Conservation (phyloP, 2,888 invertebrate genomes). For the Caenorhabditis sp. region DNA sequence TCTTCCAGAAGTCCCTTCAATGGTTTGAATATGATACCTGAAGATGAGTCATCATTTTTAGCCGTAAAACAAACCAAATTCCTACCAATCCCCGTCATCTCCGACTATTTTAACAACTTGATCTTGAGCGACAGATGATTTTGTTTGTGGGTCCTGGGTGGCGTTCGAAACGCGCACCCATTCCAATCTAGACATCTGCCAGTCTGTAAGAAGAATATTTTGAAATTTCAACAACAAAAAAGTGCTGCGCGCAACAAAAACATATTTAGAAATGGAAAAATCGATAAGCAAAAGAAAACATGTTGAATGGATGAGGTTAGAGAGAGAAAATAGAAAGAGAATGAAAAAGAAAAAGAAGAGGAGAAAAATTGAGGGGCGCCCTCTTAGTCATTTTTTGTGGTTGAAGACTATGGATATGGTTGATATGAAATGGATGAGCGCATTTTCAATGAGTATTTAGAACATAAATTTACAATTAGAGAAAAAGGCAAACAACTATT, state of each 20-base stretch:
- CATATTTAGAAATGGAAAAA: background rate
- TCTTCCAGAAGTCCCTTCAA: constrained; percentile 19
- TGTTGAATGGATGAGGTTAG: constrained; percentile 1
- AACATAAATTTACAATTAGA: no score
- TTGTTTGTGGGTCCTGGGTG: constrained; percentile 26
- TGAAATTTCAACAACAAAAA: background rate
- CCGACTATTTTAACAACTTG: constrained; percentile 26
- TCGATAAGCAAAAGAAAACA: background rate
- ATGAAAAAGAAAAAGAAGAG: background rate
- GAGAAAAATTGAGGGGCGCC: background rate
- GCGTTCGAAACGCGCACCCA: constrained; percentile 29
- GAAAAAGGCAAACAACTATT: no score
- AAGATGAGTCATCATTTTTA: background rate
- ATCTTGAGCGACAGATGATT: constrained; percentile 29
- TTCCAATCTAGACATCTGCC: constrained; percentile 6
- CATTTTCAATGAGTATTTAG: no score
- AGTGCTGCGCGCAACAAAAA: background rate
- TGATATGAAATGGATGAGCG: background rate
- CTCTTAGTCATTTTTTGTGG: background rate
- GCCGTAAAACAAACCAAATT: background rate
- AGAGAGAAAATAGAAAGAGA: background rate
- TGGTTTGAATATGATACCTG: constrained; percentile 23
- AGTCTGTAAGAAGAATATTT: background rate
- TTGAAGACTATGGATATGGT: background rate
- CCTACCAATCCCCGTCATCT: constrained; percentile 27